Evolutionary conservation across 2,888 invertebrate species (phyloP).

Genomic region (Melanophora roralis): DNA sequence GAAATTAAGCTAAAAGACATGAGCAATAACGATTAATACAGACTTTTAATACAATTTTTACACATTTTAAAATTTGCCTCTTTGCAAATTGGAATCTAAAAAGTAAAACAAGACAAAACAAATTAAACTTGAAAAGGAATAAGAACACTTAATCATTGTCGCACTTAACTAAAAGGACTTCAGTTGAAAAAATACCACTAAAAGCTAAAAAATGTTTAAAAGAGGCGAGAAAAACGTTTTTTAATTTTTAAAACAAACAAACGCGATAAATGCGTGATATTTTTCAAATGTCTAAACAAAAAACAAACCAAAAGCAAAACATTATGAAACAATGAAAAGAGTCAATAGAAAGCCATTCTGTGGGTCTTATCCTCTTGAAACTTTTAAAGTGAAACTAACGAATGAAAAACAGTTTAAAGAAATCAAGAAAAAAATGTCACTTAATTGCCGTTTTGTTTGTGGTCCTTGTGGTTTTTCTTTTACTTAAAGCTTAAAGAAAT

Average conservation of each 20-base stretch:
- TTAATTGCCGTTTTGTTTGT: slow-evolving; percentile 61
- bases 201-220: slow-evolving; percentile 30
- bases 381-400: background rate
- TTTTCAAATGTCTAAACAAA: slow-evolving; percentile 25
- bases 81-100: slow-evolving; percentile 25
- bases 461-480: slow-evolving; percentile 55
- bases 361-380: slow-evolving; percentile 42
- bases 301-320: background rate
- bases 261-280: slow-evolving; percentile 62
- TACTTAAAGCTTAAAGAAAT: slow-evolving; percentile 6
- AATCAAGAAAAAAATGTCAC: slow-evolving; percentile 44
- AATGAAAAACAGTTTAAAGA: slow-evolving; percentile 9
- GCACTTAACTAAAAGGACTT: slow-evolving; percentile 46
- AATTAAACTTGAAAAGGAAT: slow-evolving; percentile 22
- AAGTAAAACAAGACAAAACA: slow-evolving; percentile 22
- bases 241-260: slow-evolving; percentile 66
- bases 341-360: slow-evolving; percentile 36
- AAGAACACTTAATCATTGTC: slow-evolving; percentile 60
- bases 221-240: slow-evolving; percentile 62
- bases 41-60: slow-evolving; percentile 53
- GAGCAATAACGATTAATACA: slow-evolving; percentile 55
- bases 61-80: slow-evolving; percentile 47
- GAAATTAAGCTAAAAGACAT: slow-evolving; percentile 45
- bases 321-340: background rate
- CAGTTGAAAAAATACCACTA: slow-evolving; percentile 2